phyloP scores from a whole-genome alignment of 2,888 invertebrate genomes.

The Seladonia tumulorum region DNA sequence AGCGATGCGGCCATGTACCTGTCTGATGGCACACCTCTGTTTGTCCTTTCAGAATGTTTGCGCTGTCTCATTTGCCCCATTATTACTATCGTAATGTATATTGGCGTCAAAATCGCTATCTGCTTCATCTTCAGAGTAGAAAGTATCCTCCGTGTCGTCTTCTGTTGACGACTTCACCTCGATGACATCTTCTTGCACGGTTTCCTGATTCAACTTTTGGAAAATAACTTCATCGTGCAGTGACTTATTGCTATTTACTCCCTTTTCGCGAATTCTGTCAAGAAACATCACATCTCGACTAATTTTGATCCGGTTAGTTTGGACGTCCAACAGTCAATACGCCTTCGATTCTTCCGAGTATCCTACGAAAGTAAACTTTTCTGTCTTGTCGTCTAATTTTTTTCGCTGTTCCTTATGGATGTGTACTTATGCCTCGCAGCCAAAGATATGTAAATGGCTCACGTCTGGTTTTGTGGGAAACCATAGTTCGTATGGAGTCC shows the following conservation, averaged over 20 bases:
- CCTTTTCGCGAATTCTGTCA: neutral
- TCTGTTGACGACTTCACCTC: neutral
- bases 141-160: neutral
- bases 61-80: no score
- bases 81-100: no score
- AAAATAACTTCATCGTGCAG: no score
- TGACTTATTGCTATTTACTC: neutral
- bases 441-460: no score
- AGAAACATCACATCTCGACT: constrained; percentile 54
- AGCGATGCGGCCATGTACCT: no score
- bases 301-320: constrained; percentile 45
- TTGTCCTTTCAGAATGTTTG: no score
- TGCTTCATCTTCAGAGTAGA: neutral
- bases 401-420: constrained; percentile 52
- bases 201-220: no score
- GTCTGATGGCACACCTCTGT: no score
- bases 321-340: constrained; percentile 52
- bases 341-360: constrained; percentile 60
- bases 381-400: constrained; percentile 57
- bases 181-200: no score
- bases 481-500: no score
- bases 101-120: neutral
- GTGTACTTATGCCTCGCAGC: no score
- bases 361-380: constrained; percentile 47
- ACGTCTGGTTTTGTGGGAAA: no score